These are phyloP conservation scores for Adoxophyes honmai DNA, from an alignment of 1,140 invertebrate genomes.

Conservation along the genomic window DNA sequence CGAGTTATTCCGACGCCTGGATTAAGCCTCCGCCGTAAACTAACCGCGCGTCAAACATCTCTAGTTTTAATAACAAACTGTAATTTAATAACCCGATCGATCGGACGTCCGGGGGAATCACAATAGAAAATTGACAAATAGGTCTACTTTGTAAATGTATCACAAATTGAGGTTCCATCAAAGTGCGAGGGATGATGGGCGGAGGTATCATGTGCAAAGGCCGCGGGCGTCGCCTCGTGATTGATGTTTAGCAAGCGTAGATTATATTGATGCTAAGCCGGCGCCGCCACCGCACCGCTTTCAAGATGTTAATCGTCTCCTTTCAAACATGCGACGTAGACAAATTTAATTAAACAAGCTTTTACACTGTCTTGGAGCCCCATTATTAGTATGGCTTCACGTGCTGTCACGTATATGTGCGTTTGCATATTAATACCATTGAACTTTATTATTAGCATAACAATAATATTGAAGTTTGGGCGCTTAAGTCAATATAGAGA, in stretches of 20 bases:
- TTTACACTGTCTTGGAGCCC: slow-evolving; percentile 35
- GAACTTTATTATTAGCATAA: too few relatives aligned
- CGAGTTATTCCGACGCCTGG: too few relatives aligned
- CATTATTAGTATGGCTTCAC: slow-evolving; percentile 34
- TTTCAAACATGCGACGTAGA: slow-evolving; percentile 48
- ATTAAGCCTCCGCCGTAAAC: too few relatives aligned
- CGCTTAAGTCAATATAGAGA: too few relatives aligned
- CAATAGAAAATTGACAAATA: too few relatives aligned
- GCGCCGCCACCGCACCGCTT: slow-evolving; percentile 32
- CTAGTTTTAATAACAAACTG: too few relatives aligned
- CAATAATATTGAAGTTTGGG: too few relatives aligned
- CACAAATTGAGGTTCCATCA: not conserved
- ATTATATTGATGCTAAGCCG: slow-evolving; percentile 27
- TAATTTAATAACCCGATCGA: too few relatives aligned
- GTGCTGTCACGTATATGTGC: slow-evolving; percentile 1
- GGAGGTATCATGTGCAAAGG: slow-evolving; percentile 11
- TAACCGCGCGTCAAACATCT: too few relatives aligned
- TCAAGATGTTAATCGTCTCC: slow-evolving; percentile 49
- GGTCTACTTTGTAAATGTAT: slow-evolving; percentile 1
- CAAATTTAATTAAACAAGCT: slow-evolving; percentile 60
- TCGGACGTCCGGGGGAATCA: too few relatives aligned
- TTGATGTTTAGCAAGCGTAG: slow-evolving; percentile 26
- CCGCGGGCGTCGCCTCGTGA: slow-evolving; percentile 15
- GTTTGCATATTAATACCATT: not conserved
- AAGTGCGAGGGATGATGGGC: not conserved